phyloP scores from a whole-genome alignment of 2,797 vertebrate species.

The Nyctalus aviator region DNA sequence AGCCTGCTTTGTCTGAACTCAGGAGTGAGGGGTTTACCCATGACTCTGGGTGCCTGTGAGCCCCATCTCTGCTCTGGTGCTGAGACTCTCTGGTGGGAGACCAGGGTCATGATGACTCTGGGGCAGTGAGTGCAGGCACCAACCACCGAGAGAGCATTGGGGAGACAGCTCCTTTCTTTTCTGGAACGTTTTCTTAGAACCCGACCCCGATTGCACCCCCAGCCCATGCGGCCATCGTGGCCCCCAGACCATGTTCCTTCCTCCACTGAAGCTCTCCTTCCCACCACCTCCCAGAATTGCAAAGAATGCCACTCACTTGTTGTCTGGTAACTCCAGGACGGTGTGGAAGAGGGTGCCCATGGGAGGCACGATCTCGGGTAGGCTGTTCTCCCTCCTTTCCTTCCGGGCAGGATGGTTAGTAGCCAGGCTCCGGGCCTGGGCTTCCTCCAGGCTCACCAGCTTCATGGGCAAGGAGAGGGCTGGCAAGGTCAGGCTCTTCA shows the following conservation, averaged over 20 bases:
- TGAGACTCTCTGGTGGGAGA: not conserved
- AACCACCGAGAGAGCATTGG: accelerated
- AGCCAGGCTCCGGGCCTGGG: conserved; percentile 94
- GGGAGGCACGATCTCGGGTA: conserved; percentile 94
- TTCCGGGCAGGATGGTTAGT: conserved; percentile 93
- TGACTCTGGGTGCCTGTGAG: not conserved
- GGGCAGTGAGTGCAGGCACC: not conserved
- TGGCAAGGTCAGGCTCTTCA: conserved; percentile 94
- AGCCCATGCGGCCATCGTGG: not conserved
- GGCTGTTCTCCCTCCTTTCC: conserved; percentile 95
- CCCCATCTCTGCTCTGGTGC: not conserved
- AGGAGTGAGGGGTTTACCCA: not conserved
- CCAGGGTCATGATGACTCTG: not conserved
- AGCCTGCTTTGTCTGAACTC: not conserved
- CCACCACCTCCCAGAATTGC: not conserved
- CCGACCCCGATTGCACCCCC: not conserved
- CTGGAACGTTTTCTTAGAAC: not conserved
- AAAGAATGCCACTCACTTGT: conserved; percentile 90
- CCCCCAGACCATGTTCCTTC: not conserved
- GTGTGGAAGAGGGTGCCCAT: conserved; percentile 94
- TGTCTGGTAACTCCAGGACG: conserved; percentile 95
- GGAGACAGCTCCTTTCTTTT: not conserved
- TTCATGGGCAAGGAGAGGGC: conserved; percentile 95
- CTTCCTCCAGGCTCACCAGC: conserved; percentile 97
- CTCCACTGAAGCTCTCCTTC: not conserved